These are phyloP conservation scores for Dolichopus griseipennis DNA, from an alignment of 2,888 invertebrate genomes.

Conservation along the genomic window DNA sequence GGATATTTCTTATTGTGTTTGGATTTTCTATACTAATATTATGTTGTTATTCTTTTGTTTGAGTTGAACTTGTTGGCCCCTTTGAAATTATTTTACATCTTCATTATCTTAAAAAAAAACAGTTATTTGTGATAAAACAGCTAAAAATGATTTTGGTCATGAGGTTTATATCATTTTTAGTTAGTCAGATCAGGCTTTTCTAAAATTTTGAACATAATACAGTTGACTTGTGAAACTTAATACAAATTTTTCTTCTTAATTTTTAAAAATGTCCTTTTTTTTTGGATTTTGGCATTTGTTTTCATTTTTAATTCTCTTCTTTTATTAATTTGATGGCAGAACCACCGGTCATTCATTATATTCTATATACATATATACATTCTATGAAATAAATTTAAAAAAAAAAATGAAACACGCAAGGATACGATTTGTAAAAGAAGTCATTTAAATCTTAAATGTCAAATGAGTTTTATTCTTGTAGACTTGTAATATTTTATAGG, in stretches of 20 bases:
- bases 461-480: background rate
- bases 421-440: background rate
- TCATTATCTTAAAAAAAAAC: background rate
- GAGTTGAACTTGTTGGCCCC: background rate
- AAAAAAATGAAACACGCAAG: background rate
- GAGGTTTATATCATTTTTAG: background rate
- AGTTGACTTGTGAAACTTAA: too few species aligned
- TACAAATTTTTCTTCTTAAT: too few species aligned
- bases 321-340: background rate
- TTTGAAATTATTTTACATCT: background rate
- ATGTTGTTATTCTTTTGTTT: too few species aligned
- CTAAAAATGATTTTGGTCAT: background rate
- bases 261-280: too few species aligned
- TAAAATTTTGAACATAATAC: too few species aligned
- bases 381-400: background rate
- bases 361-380: background rate
- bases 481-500: too few species aligned
- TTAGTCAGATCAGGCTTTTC: background rate
- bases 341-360: background rate
- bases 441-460: background rate
- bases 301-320: too few species aligned
- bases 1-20: background rate
- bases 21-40: too few species aligned
- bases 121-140: background rate
- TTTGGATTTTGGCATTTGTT: background rate